These are phyloP conservation scores for Seira sanloemensis DNA, from an alignment of 2,888 invertebrate genomes.

Conservation along the genomic window DNA sequence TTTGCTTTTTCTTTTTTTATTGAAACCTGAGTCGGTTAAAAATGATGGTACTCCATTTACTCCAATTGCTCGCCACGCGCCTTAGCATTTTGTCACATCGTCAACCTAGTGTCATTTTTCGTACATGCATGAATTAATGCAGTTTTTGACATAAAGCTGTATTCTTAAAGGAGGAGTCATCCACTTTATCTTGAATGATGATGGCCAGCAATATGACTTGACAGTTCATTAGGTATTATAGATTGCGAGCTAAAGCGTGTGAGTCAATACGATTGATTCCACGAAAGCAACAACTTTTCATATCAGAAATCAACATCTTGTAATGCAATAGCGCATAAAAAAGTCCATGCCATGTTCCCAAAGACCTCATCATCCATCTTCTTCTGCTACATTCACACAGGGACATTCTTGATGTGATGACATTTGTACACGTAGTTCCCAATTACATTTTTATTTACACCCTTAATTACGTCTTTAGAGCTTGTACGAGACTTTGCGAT, in stretches of 20 bases:
- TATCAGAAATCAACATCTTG: conserved; percentile 37
- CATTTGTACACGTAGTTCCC: conserved; percentile 30
- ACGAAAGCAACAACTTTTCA: neutral
- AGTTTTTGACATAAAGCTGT: too few species aligned
- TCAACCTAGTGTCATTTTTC: too few species aligned
- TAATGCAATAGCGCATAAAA: conserved; percentile 21
- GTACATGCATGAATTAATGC: too few species aligned
- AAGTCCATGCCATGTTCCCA: conserved; percentile 20
- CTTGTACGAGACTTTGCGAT: conserved; percentile 39
- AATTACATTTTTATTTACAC: conserved; percentile 54
- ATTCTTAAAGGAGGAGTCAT: neutral
- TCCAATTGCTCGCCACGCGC: too few species aligned
- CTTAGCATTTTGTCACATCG: too few species aligned
- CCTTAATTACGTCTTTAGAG: conserved; percentile 39
- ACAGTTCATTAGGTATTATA: neutral
- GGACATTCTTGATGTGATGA: conserved; percentile 26
- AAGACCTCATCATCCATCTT: conserved; percentile 8
- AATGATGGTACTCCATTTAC: too few species aligned
- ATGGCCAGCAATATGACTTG: too few species aligned
- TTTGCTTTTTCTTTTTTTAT: too few species aligned
- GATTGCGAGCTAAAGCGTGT: neutral
- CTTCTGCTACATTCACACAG: neutral
- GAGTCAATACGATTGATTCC: too few species aligned
- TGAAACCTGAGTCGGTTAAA: too few species aligned
- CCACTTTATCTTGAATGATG: neutral